Evolutionary conservation across 1,140 invertebrate species (phyloP).

Genomic region (Mylabris phalerata): DNA sequence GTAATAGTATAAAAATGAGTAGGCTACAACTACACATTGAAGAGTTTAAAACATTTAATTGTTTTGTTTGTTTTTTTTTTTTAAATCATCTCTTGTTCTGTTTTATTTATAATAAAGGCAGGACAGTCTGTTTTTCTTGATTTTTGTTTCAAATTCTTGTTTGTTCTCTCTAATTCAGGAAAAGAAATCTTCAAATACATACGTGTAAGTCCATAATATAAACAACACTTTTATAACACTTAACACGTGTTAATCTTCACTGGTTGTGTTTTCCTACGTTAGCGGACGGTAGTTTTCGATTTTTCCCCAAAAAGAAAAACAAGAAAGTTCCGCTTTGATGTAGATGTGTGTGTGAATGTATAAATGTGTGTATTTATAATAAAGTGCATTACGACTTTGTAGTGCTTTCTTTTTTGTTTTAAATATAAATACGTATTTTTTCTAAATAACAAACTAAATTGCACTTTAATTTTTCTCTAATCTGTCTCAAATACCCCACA

Average conservation of each 20-base stretch:
- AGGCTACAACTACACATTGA: conserved; percentile 40
- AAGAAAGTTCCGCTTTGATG: too few relatives aligned
- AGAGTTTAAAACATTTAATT: conserved; percentile 37
- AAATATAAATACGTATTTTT: conserved; percentile 3
- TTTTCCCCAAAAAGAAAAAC: neutral
- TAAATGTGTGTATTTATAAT: too few relatives aligned
- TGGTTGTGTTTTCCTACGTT: too few relatives aligned
- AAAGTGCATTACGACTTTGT: too few relatives aligned
- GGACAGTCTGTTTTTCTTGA: conserved; percentile 27
- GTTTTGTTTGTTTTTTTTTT: conserved; percentile 15
- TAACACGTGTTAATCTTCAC: too few relatives aligned
- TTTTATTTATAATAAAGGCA: conserved; percentile 24
- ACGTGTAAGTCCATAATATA: too few relatives aligned
- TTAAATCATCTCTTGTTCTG: neutral
- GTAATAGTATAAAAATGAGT: conserved; percentile 37
- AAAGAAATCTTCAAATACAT: too few relatives aligned
- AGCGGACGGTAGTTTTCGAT: neutral
- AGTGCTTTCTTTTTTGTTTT: neutral
- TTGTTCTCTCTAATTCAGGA: too few relatives aligned
- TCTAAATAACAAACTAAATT: conserved; percentile 30
- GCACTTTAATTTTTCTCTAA: conserved; percentile 24
- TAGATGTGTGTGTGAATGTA: too few relatives aligned
- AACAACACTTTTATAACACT: too few relatives aligned
- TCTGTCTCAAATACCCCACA: conserved; percentile 2
- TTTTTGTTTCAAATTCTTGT: neutral